Conservation (phyloP, 2,797 vertebrate species). For the Malacoctenus gilli region DNA sequence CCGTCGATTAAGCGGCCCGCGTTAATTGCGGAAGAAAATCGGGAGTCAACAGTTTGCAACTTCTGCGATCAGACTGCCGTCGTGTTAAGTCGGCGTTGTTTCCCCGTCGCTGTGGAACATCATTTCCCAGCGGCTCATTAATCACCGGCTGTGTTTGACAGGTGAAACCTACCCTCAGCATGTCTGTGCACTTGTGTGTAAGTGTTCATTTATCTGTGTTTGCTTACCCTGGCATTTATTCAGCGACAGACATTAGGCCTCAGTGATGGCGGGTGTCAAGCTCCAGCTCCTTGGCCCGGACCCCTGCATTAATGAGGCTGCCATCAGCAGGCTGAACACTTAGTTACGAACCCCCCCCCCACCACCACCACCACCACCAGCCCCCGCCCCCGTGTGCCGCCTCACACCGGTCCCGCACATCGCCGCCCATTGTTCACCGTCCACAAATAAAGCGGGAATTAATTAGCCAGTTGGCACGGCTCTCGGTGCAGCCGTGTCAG, state of each 20-base stretch:
- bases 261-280: constrained; percentile 69
- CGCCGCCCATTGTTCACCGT: constrained; percentile 73
- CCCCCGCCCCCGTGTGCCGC: constrained; percentile 59
- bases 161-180: constrained; percentile 56
- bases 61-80: constrained; percentile 10
- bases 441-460: constrained; percentile 78
- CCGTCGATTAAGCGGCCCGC: no score
- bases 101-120: constrained; percentile 27
- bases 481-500: constrained; percentile 57
- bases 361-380: no score
- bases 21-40: no score
- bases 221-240: constrained; percentile 71
- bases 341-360: constrained; percentile 65
- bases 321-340: constrained; percentile 73
- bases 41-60: constrained; percentile 8
- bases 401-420: constrained; percentile 63
- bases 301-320: constrained; percentile 77
- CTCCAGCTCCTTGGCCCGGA: constrained; percentile 69
- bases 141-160: constrained; percentile 61
- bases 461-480: constrained; percentile 75
- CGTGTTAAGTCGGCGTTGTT: constrained; percentile 24
- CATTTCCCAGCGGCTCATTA: constrained; percentile 54
- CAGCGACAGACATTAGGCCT: constrained; percentile 65
- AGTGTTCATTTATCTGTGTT: constrained; percentile 62
- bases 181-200: constrained; percentile 40